Conservation (phyloP, 2,888 invertebrate genomes). For the Rotaria socialis region DNA sequence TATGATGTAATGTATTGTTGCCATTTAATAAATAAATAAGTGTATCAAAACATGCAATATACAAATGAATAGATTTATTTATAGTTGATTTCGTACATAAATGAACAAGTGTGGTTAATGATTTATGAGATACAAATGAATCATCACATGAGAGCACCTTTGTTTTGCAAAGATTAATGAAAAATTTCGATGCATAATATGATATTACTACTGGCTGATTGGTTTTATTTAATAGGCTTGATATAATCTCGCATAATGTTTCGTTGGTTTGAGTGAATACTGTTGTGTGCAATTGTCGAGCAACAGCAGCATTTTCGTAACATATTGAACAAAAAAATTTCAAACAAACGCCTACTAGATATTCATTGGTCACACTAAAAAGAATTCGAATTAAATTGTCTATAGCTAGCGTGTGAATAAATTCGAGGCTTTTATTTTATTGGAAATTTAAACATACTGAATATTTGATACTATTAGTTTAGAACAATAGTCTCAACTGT, state of each 20-base stretch:
- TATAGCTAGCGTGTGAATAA: no score
- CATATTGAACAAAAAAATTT: conserved; percentile 10
- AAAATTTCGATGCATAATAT: conserved; percentile 25
- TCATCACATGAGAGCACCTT: conserved; percentile 5
- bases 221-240: background rate
- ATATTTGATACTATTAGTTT: no score
- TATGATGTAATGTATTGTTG: background rate
- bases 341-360: background rate
- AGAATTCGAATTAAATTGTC: no score
- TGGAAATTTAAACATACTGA: no score
- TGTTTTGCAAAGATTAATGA: conserved; percentile 24
- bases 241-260: background rate
- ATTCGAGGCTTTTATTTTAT: no score
- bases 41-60: conserved; percentile 33
- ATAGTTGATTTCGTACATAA: conserved; percentile 12
- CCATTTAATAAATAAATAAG: conserved; percentile 33
- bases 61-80: conserved; percentile 8
- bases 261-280: background rate
- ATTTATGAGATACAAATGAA: background rate
- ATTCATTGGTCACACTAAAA: background rate
- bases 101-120: conserved; percentile 12
- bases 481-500: no score
- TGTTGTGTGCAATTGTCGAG: background rate
- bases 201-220: background rate
- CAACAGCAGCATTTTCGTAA: background rate